These are phyloP conservation scores for Scleropages formosus DNA, from an alignment of 2,797 vertebrate genomes.

Conservation along the genomic window DNA sequence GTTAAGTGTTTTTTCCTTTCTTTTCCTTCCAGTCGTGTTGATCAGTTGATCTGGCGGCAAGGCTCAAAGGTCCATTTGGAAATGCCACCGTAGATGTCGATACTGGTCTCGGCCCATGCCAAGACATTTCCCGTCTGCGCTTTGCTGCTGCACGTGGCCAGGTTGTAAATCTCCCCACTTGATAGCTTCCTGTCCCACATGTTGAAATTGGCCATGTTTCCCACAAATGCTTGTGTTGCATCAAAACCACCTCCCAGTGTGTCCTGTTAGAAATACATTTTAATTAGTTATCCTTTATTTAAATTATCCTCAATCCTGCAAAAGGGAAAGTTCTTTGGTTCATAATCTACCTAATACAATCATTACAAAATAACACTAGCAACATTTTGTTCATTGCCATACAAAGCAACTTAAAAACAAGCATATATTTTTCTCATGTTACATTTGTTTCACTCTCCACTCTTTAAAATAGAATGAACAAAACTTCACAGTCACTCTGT, in stretches of 20 bases:
- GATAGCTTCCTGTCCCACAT: conserved; percentile 95
- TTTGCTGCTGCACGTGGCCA: conserved; percentile 93
- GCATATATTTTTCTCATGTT: no score
- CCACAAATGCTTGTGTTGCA: conserved; percentile 93
- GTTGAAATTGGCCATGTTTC: conserved; percentile 93
- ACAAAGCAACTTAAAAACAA: no score
- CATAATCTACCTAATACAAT: no score
- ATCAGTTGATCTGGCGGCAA: conserved; percentile 92
- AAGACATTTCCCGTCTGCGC: conserved; percentile 92
- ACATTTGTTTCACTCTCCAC: no score
- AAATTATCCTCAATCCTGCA: no score
- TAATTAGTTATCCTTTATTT: neutral
- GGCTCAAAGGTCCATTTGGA: conserved; percentile 97
- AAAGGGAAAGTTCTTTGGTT: no score
- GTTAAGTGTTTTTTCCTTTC: conserved; percentile 28
- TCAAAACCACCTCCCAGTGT: conserved; percentile 92
- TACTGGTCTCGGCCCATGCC: conserved; percentile 88
- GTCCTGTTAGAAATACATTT: conserved; percentile 69
- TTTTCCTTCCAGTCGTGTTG: conserved; percentile 29
- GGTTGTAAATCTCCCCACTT: conserved; percentile 86
- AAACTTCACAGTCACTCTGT: no score
- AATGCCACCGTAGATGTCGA: conserved; percentile 91
- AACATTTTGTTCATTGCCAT: no score
- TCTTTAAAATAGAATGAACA: no score
- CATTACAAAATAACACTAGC: no score